Conservation (phyloP, 1,140 invertebrate genomes). For the Zaprionus taronus region DNA sequence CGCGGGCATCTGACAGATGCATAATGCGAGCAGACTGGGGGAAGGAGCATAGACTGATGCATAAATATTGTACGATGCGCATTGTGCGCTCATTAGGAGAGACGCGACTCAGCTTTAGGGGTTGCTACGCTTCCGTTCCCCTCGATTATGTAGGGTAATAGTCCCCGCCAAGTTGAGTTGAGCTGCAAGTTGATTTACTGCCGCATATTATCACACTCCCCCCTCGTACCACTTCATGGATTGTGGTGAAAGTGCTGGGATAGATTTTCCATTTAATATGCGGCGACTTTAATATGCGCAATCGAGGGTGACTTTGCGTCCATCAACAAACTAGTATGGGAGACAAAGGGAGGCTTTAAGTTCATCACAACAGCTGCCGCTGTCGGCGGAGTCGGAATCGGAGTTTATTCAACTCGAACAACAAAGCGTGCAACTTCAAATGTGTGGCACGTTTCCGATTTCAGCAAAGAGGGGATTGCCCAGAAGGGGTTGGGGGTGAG, state of each 20-base stretch:
- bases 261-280: slow-evolving; percentile 31
- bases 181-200: slow-evolving; percentile 41
- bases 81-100: slow-evolving; percentile 28
- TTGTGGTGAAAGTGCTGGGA: slow-evolving; percentile 44
- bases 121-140: slow-evolving; percentile 33
- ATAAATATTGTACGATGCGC: slow-evolving; percentile 10
- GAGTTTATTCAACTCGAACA: slow-evolving; percentile 71
- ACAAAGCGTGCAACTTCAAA: slow-evolving; percentile 33
- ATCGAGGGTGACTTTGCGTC: slow-evolving; percentile 43
- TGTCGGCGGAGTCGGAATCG: background rate
- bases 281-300: slow-evolving; percentile 38
- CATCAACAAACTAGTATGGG: slow-evolving; percentile 8
- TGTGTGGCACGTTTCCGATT: slow-evolving; percentile 44
- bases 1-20: slow-evolving; percentile 54
- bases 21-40: slow-evolving; percentile 7
- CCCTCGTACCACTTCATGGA: background rate
- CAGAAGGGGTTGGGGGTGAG: slow-evolving; percentile 10
- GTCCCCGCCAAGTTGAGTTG: slow-evolving; percentile 17
- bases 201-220: slow-evolving; percentile 37
- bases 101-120: slow-evolving; percentile 18
- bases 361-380: slow-evolving; percentile 37
- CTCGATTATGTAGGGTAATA: slow-evolving; percentile 49
- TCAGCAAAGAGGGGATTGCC: background rate
- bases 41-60: background rate
- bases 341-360: slow-evolving; percentile 23